A percentile compares a stretch with the other conserved stretches of the same genome.
Conservation (phyloP, 2,888 invertebrate species). For the Saturnia pavonia region DNA sequence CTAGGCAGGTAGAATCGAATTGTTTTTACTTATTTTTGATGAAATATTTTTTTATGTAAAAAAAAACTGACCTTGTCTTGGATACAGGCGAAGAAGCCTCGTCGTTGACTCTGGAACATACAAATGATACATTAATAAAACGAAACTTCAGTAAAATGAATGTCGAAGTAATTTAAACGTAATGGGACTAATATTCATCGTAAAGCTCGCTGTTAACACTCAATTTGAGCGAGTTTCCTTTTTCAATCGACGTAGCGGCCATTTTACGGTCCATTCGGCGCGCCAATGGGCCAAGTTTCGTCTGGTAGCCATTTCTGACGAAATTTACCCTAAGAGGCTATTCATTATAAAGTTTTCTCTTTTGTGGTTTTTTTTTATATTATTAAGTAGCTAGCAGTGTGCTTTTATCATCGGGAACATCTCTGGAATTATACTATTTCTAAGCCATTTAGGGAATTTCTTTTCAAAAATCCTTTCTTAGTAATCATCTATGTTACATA, state of each 20-base stretch:
- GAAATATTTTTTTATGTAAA: too few relatives aligned
- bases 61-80: conserved; percentile 64
- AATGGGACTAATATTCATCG: neutral
- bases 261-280: conserved; percentile 5
- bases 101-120: conserved; percentile 72
- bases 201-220: conserved; percentile 1
- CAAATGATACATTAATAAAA: conserved; percentile 27
- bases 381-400: neutral
- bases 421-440: too few relatives aligned
- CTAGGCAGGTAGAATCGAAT: too few relatives aligned
- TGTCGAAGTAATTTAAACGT: neutral
- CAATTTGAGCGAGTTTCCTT: neutral
- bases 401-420: too few relatives aligned
- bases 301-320: neutral
- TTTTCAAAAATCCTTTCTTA: too few relatives aligned
- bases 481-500: too few relatives aligned
- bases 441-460: too few relatives aligned
- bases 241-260: neutral
- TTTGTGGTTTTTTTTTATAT: neutral
- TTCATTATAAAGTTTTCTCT: neutral
- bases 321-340: neutral
- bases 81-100: conserved; percentile 68
- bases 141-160: neutral
- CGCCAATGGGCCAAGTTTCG: conserved; percentile 8
- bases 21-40: too few relatives aligned